Evolutionary conservation across 2,113 vertebrate genomes (phyloP).

Genomic region (Notarius quadriscutis): DNA sequence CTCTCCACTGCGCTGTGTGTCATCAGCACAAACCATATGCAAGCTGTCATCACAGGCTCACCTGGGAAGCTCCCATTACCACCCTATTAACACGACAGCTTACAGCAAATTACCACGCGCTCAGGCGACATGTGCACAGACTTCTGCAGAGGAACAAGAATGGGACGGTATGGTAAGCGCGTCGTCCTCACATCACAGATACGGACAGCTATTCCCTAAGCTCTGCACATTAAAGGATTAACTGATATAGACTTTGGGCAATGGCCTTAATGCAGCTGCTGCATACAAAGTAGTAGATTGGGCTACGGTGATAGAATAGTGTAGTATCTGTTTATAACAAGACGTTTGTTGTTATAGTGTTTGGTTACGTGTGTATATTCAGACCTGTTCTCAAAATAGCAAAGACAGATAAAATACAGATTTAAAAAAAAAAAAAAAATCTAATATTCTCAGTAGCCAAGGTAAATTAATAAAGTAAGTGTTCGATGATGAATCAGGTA

Average conservation of each 20-base stretch:
- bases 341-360: not conserved
- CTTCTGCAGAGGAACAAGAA: slow-evolving; percentile 30
- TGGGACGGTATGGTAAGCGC: slow-evolving; percentile 26
- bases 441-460: not conserved
- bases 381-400: not conserved
- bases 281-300: not conserved
- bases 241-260: slow-evolving; percentile 52
- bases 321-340: not conserved
- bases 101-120: slow-evolving; percentile 52
- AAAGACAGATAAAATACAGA: not conserved
- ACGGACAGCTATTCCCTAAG: slow-evolving; percentile 47
- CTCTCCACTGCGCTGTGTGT: slow-evolving; percentile 6
- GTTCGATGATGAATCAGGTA: not conserved
- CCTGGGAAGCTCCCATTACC: slow-evolving; percentile 35
- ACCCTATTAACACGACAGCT: slow-evolving; percentile 53
- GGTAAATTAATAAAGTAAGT: not conserved
- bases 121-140: slow-evolving; percentile 34
- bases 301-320: not conserved
- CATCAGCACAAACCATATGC: slow-evolving; percentile 32
- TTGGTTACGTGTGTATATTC: no score
- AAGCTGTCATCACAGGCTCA: slow-evolving; percentile 41
- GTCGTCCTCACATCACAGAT: slow-evolving; percentile 41
- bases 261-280: slow-evolving; percentile 51
- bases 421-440: not conserved
- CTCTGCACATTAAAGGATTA: slow-evolving; percentile 61